These are phyloP conservation scores for Cryptotis parvus DNA, from an alignment of 2,113 vertebrate genomes.

Conservation along the genomic window DNA sequence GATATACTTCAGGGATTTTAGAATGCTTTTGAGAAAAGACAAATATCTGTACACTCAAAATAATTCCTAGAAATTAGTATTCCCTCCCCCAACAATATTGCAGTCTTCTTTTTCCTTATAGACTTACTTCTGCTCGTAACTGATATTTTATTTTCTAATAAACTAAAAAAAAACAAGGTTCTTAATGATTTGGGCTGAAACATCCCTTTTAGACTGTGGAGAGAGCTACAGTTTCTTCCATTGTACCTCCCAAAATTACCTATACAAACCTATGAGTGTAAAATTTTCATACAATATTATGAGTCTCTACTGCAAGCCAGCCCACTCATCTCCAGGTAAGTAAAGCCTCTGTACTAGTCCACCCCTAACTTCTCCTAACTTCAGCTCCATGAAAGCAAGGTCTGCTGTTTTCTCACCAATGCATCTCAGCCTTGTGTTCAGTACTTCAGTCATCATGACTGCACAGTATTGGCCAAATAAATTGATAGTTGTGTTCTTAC, in stretches of 20 bases:
- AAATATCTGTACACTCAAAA: neutral
- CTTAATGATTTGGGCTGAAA: neutral
- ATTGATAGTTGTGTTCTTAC: neutral
- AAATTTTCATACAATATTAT: conserved; percentile 11
- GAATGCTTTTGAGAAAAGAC: neutral
- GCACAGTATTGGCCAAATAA: neutral
- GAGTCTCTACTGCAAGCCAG: neutral
- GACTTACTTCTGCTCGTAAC: neutral
- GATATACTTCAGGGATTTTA: neutral
- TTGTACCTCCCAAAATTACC: too few relatives aligned
- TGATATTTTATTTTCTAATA: conserved; percentile 5
- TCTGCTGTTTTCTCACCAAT: neutral
- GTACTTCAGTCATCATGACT: neutral
- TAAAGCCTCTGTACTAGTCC: neutral
- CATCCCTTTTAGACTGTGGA: conserved; percentile 31
- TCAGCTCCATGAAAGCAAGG: neutral
- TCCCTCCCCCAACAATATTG: neutral
- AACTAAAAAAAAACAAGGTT: neutral
- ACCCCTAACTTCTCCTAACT: neutral
- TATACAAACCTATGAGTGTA: neutral
- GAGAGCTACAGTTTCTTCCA: neutral
- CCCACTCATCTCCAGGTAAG: neutral
- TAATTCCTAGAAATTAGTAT: neutral
- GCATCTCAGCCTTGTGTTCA: neutral
- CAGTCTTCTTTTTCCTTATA: neutral